phyloP scores from a whole-genome alignment of 1,140 invertebrate genomes.

The Drosophila suzukii region DNA sequence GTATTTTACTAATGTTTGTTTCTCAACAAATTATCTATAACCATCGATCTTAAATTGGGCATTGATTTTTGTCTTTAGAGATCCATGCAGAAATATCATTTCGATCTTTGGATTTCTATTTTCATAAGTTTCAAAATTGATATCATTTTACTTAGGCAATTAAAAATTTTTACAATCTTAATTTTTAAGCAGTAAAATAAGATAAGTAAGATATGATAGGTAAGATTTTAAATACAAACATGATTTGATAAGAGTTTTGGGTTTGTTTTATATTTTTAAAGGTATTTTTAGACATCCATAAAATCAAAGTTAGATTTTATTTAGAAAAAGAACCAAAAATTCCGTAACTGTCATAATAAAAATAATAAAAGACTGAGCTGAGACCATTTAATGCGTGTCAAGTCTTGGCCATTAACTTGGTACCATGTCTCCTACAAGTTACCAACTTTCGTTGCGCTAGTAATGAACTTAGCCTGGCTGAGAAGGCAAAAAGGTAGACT shows the following conservation, averaged over 20 bases:
- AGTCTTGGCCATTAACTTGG: conserved; percentile 8
- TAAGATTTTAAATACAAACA: no score
- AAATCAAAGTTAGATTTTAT: neutral
- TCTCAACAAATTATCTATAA: conserved; percentile 12
- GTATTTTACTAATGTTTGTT: conserved; percentile 19
- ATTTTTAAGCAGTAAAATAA: no score
- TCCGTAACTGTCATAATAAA: neutral
- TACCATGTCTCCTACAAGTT: conserved; percentile 30
- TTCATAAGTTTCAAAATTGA: neutral
- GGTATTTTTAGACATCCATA: no score
- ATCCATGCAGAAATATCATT: conserved; percentile 1
- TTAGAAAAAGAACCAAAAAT: neutral
- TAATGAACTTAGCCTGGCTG: conserved; percentile 30
- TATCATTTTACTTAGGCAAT: neutral
- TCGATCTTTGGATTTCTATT: neutral
- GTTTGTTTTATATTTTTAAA: no score
- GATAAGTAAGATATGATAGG: no score
- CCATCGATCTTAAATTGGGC: conserved; percentile 7
- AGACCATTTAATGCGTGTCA: conserved; percentile 13
- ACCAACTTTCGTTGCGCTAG: conserved; percentile 38
- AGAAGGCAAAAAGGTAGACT: neutral
- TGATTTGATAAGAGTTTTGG: no score
- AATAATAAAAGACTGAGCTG: neutral
- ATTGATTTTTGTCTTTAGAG: conserved; percentile 3
- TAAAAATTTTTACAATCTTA: no score